These are phyloP conservation scores for Pachyuromys duprasi DNA, from an alignment of 2,797 vertebrate species.

Conservation along the genomic window DNA sequence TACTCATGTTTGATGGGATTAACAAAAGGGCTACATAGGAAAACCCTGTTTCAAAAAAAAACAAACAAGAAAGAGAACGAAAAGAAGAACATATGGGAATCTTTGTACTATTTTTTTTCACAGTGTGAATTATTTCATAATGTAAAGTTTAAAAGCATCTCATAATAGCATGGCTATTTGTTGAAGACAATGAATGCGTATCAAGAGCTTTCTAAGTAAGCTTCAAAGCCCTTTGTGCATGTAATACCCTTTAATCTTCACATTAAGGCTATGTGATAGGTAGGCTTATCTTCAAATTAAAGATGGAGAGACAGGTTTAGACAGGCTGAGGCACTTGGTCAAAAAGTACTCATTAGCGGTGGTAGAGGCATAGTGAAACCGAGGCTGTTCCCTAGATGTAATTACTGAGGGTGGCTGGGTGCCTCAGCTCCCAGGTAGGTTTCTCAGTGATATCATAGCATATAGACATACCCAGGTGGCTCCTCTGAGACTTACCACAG, in stretches of 20 bases:
- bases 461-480: not conserved
- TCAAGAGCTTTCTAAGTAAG: slow-evolving; percentile 18
- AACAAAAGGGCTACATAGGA: not conserved
- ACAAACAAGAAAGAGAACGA: too few species aligned
- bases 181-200: slow-evolving; percentile 2
- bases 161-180: slow-evolving; percentile 1
- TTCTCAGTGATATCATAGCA: not conserved
- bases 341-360: slow-evolving; percentile 6
- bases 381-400: slow-evolving; percentile 8
- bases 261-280: not conserved
- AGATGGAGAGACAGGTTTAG: slow-evolving; percentile 6
- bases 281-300: slow-evolving; percentile 40
- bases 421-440: slow-evolving; percentile 7
- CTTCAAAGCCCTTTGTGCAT: slow-evolving; percentile 2
- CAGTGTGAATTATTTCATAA: slow-evolving; percentile 46
- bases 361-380: not conserved
- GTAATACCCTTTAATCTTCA: slow-evolving; percentile 46
- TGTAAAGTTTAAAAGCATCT: slow-evolving; percentile 29
- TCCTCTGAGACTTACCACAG: not conserved
- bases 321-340: slow-evolving; percentile 24
- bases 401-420: slow-evolving; percentile 17
- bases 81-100: not conserved
- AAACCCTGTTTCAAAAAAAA: not conserved
- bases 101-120: not conserved
- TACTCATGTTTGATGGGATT: not conserved